Evolutionary conservation across 2,113 vertebrate genomes (phyloP).

Genomic region (Caracal caracal): DNA sequence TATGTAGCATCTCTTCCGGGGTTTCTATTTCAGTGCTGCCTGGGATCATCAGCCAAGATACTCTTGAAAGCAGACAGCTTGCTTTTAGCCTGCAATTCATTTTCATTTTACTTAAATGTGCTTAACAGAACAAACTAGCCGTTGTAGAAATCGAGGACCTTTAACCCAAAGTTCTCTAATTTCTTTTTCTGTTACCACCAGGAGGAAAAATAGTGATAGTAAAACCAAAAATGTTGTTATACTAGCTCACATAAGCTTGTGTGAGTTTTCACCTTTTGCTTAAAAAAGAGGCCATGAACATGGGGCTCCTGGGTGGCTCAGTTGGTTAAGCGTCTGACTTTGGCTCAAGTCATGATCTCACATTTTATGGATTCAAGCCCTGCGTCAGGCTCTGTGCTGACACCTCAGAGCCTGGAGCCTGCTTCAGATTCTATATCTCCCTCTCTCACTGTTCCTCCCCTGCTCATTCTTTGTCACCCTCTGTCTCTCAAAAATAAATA

Average conservation of each 20-base stretch:
- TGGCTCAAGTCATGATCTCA: too few relatives aligned
- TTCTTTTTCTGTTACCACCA: not conserved
- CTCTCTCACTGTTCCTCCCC: too few relatives aligned
- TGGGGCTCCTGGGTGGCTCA: too few relatives aligned
- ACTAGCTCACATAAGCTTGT: not conserved
- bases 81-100: conserved; percentile 24
- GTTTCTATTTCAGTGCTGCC: not conserved
- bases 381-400: too few relatives aligned
- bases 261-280: conserved; percentile 17
- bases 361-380: too few relatives aligned
- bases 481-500: too few relatives aligned
- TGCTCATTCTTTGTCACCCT: too few relatives aligned
- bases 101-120: conserved; percentile 59
- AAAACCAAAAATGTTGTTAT: not conserved
- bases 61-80: conserved; percentile 1
- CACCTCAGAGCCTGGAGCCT: not conserved
- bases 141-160: conserved; percentile 19
- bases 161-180: not conserved
- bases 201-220: conserved; percentile 16
- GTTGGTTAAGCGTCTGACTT: too few relatives aligned
- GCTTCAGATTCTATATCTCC: too few relatives aligned
- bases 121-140: not conserved
- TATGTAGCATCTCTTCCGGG: not conserved
- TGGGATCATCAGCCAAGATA: not conserved
- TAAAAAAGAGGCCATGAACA: not conserved